These are phyloP conservation scores for Meiosimyza platycephala DNA, from an alignment of 2,888 invertebrate species.

Conservation along the genomic window DNA sequence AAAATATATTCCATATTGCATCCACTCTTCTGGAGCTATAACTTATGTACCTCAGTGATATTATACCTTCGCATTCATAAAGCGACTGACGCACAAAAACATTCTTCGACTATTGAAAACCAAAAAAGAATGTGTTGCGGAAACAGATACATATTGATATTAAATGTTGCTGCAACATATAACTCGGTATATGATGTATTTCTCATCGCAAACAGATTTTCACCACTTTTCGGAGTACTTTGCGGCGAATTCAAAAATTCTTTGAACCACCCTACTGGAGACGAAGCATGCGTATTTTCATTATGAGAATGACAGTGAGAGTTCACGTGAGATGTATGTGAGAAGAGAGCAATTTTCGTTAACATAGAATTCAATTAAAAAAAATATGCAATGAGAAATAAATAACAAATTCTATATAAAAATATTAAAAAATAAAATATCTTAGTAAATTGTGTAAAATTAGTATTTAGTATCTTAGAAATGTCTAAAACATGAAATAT, in stretches of 20 bases:
- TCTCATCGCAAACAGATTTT: neutral
- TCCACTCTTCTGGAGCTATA: too few species aligned
- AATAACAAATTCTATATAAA: too few species aligned
- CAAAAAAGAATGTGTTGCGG: slow-evolving; percentile 10
- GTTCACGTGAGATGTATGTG: neutral
- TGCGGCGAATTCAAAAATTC: slow-evolving; percentile 34
- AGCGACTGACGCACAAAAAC: slow-evolving; percentile 47
- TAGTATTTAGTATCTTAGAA: too few species aligned
- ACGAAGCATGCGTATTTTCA: slow-evolving; percentile 15
- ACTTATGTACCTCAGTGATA: neutral
- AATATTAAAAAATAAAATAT: too few species aligned
- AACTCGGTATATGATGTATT: neutral
- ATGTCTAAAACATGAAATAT: too few species aligned
- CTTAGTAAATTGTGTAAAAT: too few species aligned
- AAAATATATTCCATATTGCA: too few species aligned
- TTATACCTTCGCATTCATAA: slow-evolving; percentile 46
- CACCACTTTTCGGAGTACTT: slow-evolving; percentile 42
- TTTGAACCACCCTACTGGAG: slow-evolving; percentile 29
- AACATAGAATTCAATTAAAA: too few species aligned
- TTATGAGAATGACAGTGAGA: neutral
- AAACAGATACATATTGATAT: slow-evolving; percentile 9
- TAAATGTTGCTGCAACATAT: slow-evolving; percentile 41
- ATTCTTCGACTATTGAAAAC: slow-evolving; percentile 26
- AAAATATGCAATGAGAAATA: too few species aligned
- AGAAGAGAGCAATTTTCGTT: neutral